These are phyloP conservation scores for Nyctibius grandis DNA, from an alignment of 2,797 vertebrate genomes.

Conservation along the genomic window DNA sequence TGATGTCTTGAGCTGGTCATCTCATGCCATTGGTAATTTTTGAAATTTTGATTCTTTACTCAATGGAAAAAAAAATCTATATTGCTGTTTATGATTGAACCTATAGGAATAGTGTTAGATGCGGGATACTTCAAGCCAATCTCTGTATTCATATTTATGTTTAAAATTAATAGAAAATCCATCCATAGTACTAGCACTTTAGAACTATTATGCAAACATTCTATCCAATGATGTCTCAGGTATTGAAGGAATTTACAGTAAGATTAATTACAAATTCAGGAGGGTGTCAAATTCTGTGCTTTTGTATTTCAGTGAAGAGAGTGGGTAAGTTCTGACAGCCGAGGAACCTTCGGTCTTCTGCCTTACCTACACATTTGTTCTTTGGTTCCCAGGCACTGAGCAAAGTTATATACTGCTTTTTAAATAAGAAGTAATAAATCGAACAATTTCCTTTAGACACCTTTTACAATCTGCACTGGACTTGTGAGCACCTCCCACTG, in stretches of 20 bases:
- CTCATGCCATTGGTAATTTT: neutral
- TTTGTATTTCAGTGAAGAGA: neutral
- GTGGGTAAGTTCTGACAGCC: neutral
- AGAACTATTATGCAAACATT: neutral
- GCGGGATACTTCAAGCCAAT: conserved; percentile 44
- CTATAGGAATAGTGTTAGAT: conserved; percentile 1
- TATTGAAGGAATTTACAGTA: neutral
- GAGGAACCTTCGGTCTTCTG: neutral
- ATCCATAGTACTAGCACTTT: neutral
- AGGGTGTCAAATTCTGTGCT: neutral
- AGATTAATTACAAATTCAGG: neutral
- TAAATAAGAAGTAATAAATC: neutral
- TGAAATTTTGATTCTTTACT: neutral
- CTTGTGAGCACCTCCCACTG: neutral
- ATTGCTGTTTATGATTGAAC: conserved; percentile 3
- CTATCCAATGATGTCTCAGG: neutral
- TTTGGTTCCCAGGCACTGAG: neutral
- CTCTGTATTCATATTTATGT: conserved; percentile 3
- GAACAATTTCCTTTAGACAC: neutral
- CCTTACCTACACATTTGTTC: neutral
- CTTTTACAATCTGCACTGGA: neutral
- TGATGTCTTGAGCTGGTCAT: neutral
- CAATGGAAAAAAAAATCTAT: neutral
- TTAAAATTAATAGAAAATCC: conserved; percentile 19
- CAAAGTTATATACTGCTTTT: neutral